Base-by-base conservation (phyloP, 1,140 invertebrate genomes). In the Lineus longissimus region DNA sequence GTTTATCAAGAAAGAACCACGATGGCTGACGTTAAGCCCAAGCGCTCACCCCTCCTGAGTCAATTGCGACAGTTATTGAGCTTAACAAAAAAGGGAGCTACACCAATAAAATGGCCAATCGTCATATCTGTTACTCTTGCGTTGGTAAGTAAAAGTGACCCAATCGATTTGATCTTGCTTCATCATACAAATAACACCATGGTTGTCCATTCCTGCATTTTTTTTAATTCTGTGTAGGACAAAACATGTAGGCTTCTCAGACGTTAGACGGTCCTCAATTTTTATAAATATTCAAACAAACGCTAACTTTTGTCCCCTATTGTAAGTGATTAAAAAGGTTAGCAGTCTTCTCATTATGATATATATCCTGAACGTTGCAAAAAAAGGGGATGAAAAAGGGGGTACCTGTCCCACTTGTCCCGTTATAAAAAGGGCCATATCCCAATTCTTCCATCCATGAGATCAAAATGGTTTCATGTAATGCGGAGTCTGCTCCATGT, bases 61-160 rank as follows among this genome's bases (percentile, higher is more conserved):
- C 33, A 15, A 36, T 36, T 36, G 6, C 33, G 4, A 7, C 6
- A 51, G 25, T n/a, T 51, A 4, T 51, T 51, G 6, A 27, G n/a
- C 4, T 4, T 77, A 1, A 69, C 70, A 13, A 65, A 72, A 47
- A 63, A 73, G 63, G 70, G 65, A 25, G 73, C 73, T 23, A 75
- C 74, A 19, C 74, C 70, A 43, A 64, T 72, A 2, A 64, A 76
- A 55, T 75, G 72, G 70, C 72, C 70, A 63, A 30, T 68, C 31
- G 51, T 77, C 23, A 62, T 64, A 36, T 59, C 74, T 2, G 61
- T 76, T 13, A 72, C 76, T 41, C 33, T 77, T 2, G 70, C 74
- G 55, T 59, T 77, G 69, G 74, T 77, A 66, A 67, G 67, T 67
- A 19, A 23, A n/a, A n/a, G 47, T 31, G 2, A 31, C 11, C 9